Evolutionary conservation across 2,888 invertebrate species (phyloP), one percentile per base, ranked within the genome.

Genomic region (Drosophila tripunctata): DNA sequence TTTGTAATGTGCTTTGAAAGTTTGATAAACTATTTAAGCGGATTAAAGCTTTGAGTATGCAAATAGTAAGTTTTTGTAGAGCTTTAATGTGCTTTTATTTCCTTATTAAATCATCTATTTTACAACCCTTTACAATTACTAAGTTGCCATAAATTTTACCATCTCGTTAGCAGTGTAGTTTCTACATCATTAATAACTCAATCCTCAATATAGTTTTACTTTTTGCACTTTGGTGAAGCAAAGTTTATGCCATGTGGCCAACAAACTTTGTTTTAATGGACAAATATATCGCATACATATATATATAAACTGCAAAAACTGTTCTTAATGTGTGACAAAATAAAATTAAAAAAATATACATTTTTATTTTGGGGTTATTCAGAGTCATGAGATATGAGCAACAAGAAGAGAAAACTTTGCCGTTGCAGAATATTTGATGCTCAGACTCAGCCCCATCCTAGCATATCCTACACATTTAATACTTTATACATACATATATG

Each of bases 161-260:
- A 10, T 27, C 27, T 10, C 27, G 27, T 27, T 10, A 27, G 1
- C 27, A 27, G 10, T 10, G 27, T 27, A 27, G 10, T 10, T 27
- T 27, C 8, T 24, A 8, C 35, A 24, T 35, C 8, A 35, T 45
- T 45, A 33, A 36, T 30, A 31, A 30, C 21, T 6, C 66, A 69
- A 56, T 63, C n/a, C n/a, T 56, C 35, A 68, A 36, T 47, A 69
- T 43, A 57, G 60, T 76, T 78, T 64, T 68, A 62, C 61, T 65
- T 60, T 24, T 77, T 51, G 36, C 52, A 51, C 56, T 48, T 63
- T 52, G 55, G 58, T 74, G 56, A 61, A 62, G 58, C 58, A 83
- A 79, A 76, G 61, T 65, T 68, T 70, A 30, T n/a, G 17, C 2
- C 15, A 2, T 36, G 14, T 31, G 31, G 14, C 22, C 8, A 21